Evolutionary conservation across 2,888 invertebrate species (phyloP).

Genomic region (Scaptodrosophila latifasciaeformis): DNA sequence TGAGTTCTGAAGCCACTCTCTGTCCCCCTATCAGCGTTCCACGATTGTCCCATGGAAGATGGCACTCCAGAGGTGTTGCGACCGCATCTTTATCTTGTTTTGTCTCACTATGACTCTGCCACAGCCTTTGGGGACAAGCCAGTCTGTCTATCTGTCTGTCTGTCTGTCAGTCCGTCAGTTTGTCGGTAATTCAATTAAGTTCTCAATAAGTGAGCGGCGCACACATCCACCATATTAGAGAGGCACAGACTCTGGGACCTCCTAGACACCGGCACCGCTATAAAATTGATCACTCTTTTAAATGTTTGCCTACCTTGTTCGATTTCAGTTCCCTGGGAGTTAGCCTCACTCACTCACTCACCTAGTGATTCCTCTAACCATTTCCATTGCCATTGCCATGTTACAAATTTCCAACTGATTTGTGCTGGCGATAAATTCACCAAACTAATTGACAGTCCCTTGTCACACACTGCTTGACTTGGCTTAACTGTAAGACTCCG

Average conservation of each 20-base stretch:
- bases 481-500: constrained; percentile 8
- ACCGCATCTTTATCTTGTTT: constrained; percentile 35
- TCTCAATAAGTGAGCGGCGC: constrained; percentile 55
- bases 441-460: constrained; percentile 61
- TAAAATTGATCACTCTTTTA: constrained; percentile 67
- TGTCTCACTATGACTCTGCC: constrained; percentile 30
- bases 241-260: constrained; percentile 26
- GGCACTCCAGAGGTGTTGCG: constrained; percentile 29
- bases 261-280: constrained; percentile 30
- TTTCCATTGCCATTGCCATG: neutral
- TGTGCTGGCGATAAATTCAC: constrained; percentile 64
- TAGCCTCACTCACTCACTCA: constrained; percentile 30
- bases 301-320: constrained; percentile 25
- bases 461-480: constrained; percentile 32
- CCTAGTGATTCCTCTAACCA: constrained; percentile 1
- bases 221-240: constrained; percentile 37
- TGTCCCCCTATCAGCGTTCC: neutral
- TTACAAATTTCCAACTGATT: constrained; percentile 68
- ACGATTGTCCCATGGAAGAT: constrained; percentile 17
- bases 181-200: constrained; percentile 60
- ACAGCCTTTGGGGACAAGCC: constrained; percentile 46
- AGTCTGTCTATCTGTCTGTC: neutral
- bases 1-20: constrained; percentile 27
- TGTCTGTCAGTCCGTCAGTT: neutral
- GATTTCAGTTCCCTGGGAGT: too few species aligned